Conservation (phyloP, 2,888 invertebrate genomes). For the Pyrrhia umbra region DNA sequence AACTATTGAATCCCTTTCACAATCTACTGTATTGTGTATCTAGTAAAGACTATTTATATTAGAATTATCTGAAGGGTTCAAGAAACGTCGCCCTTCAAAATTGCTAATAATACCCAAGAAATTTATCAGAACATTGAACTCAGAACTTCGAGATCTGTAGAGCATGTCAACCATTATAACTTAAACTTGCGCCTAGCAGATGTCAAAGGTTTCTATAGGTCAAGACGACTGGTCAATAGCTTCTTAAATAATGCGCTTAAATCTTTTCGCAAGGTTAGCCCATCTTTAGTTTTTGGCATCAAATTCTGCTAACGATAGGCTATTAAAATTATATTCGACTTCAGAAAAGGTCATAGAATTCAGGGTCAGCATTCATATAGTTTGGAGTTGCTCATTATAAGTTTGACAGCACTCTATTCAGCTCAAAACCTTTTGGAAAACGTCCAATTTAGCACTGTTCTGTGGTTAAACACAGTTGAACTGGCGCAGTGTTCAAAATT, state of each 20-base stretch:
- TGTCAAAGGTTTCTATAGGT: constrained; percentile 19
- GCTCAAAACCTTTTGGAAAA: constrained; percentile 45
- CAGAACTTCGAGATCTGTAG: constrained; percentile 21
- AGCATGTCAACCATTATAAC: constrained; percentile 24
- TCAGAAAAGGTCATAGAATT: constrained; percentile 34
- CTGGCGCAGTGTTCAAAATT: constrained; percentile 31
- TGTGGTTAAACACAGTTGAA: constrained; percentile 34
- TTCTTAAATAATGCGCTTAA: neutral
- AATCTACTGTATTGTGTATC: constrained; percentile 11
- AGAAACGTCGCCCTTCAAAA: constrained; percentile 57
- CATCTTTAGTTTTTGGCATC: constrained; percentile 8
- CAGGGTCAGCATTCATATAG: constrained; percentile 38
- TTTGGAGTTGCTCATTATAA: constrained; percentile 55
- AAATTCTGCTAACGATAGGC: constrained; percentile 14
- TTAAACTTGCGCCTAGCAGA: constrained; percentile 9
- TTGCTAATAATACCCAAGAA: constrained; percentile 56
- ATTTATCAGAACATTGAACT: constrained; percentile 58
- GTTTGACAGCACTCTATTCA: constrained; percentile 38
- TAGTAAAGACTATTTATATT: constrained; percentile 37
- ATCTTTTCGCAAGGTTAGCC: constrained; percentile 14
- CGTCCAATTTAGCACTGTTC: constrained; percentile 44
- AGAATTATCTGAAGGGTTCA: constrained; percentile 47
- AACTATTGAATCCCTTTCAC: constrained; percentile 2
- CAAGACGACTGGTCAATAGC: constrained; percentile 14
- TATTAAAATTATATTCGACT: constrained; percentile 5